phyloP scores from a whole-genome alignment of 2,797 vertebrate species.

The Malurus splendens region DNA sequence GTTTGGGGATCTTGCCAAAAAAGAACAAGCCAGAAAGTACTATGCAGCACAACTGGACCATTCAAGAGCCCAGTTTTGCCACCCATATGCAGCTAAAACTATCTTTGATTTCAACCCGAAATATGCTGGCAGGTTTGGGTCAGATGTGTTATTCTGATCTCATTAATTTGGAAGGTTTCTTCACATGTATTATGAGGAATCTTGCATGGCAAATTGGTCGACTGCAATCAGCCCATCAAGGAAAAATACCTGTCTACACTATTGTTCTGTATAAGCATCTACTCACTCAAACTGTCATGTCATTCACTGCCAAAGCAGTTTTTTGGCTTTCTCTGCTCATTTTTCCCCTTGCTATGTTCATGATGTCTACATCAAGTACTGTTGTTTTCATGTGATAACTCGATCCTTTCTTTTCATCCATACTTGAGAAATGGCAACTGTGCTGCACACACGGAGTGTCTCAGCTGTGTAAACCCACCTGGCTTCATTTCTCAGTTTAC shows the following conservation, averaged over 20 bases:
- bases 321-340: background rate
- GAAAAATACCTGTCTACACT: constrained; percentile 16
- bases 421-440: background rate
- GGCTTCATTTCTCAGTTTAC: background rate
- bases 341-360: background rate
- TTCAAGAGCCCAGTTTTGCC: constrained; percentile 18
- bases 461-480: background rate
- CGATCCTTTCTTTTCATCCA: constrained; percentile 36
- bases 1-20: constrained; percentile 21
- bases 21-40: constrained; percentile 24
- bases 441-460: background rate
- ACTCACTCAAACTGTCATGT: background rate
- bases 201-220: background rate
- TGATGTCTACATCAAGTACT: background rate
- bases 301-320: background rate
- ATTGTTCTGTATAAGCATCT: background rate
- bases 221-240: background rate
- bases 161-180: background rate
- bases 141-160: background rate
- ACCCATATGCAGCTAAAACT: constrained; percentile 23
- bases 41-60: constrained; percentile 35
- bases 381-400: background rate
- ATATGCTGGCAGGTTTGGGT: background rate
- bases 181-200: background rate
- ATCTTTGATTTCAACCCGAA: constrained; percentile 18